phyloP scores from a whole-genome alignment of 2,888 invertebrate species.

The Linnaemya vulpina region DNA sequence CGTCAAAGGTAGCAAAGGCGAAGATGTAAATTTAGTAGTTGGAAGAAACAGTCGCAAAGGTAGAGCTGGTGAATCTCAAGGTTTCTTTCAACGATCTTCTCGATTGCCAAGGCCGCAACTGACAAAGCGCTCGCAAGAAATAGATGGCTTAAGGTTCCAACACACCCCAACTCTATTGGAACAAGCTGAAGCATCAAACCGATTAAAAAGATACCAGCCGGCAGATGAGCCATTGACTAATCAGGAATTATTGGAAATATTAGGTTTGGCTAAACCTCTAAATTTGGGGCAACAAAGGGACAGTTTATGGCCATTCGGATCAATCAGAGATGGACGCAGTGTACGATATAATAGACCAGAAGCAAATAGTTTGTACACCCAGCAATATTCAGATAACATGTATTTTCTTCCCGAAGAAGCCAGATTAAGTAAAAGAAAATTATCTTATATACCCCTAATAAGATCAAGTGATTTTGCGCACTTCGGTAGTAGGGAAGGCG shows the following conservation, averaged over 20 bases:
- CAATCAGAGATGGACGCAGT: constrained; percentile 34
- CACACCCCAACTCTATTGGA: constrained; percentile 78
- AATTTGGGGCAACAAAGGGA: constrained; percentile 71
- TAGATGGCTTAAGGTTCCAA: constrained; percentile 68
- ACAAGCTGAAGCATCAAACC: constrained; percentile 76
- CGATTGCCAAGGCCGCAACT: constrained; percentile 72
- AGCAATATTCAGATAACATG: constrained; percentile 44
- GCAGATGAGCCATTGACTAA: constrained; percentile 75
- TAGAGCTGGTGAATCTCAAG: constrained; percentile 75
- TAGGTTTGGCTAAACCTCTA: constrained; percentile 76
- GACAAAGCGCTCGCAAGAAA: not conserved
- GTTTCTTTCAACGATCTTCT: constrained; percentile 77
- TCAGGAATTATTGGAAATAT: constrained; percentile 76
- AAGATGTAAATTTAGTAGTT: constrained; percentile 87
- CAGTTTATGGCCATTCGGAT: constrained; percentile 38
- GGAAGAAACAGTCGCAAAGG: constrained; percentile 79
- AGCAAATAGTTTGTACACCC: constrained; percentile 8
- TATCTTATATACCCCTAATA: constrained; percentile 65
- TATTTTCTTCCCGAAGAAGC: constrained; percentile 25
- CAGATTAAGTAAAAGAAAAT: constrained; percentile 65
- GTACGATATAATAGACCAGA: constrained; percentile 29
- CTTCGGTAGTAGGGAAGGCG: constrained; percentile 43
- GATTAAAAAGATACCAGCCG: constrained; percentile 76
- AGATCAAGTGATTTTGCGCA: constrained; percentile 73
- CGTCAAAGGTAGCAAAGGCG: constrained; percentile 90